Conservation (phyloP, 2,113 vertebrate genomes). For the Eurystomus gularis region DNA sequence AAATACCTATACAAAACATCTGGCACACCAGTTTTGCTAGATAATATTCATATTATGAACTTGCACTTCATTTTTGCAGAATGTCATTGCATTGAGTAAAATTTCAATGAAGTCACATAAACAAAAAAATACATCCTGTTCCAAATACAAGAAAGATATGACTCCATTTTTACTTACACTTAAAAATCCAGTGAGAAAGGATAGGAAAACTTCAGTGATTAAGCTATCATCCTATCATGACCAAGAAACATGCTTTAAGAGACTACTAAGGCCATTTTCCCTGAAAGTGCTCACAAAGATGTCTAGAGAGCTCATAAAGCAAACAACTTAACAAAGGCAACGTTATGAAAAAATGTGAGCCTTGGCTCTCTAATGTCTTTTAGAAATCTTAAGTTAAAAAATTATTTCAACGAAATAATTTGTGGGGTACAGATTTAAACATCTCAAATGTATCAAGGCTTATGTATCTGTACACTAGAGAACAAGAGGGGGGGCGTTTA, state of each 20-base stretch:
- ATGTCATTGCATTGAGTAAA: background rate
- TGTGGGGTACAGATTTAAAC: background rate
- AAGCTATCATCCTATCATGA: background rate
- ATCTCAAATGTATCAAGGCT: background rate
- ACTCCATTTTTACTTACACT: background rate
- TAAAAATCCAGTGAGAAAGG: background rate
- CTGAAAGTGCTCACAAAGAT: background rate
- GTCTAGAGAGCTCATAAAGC: background rate
- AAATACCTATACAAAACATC: background rate
- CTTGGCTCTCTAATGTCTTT: background rate
- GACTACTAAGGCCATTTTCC: background rate
- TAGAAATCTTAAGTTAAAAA: background rate
- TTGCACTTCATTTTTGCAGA: background rate
- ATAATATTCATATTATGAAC: background rate
- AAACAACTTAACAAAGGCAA: background rate
- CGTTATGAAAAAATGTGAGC: background rate
- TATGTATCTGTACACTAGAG: background rate
- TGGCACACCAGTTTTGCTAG: background rate
- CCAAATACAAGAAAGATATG: background rate
- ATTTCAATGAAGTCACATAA: background rate
- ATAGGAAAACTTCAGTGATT: background rate
- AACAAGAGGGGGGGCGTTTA: background rate
- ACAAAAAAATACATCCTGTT: background rate
- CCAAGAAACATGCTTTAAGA: background rate
- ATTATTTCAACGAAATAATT: background rate